Percentiles rank a stretch among this genome's conserved stretches.
Conservation (phyloP, 2,888 invertebrate species). For the Campopleginae sp. region DNA sequence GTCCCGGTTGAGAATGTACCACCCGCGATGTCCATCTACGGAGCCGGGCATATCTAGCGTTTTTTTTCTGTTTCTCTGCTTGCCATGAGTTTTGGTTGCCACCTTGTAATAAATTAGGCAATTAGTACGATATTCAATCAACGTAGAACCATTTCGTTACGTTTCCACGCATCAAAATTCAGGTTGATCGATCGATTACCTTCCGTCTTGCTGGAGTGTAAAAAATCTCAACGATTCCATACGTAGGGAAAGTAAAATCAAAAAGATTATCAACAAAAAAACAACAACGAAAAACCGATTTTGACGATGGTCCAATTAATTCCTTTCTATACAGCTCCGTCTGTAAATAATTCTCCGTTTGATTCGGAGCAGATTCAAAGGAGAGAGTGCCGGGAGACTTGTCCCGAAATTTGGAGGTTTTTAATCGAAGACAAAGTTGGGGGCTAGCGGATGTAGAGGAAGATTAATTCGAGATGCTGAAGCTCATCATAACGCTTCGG, state of each 20-base stretch:
- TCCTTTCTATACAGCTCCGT: neutral
- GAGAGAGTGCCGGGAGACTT: neutral
- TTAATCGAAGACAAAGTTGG: constrained; percentile 37
- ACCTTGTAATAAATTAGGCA: constrained; percentile 78
- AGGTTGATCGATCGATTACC: neutral
- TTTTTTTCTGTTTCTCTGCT: constrained; percentile 24
- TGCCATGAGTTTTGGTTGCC: constrained; percentile 37
- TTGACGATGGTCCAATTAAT: neutral
- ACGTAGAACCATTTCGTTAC: constrained; percentile 55
- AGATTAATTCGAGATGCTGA: constrained; percentile 71
- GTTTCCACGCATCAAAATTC: constrained; percentile 17
- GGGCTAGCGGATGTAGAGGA: constrained; percentile 60
- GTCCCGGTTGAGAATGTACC: constrained; percentile 50
- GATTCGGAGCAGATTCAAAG: neutral
- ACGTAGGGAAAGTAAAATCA: neutral
- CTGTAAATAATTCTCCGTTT: neutral
- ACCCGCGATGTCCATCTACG: constrained; percentile 51
- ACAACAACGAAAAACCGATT: neutral
- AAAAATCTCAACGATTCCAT: neutral
- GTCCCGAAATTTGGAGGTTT: neutral
- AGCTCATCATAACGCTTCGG: constrained; percentile 80
- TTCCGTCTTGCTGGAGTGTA: neutral
- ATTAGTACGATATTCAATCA: constrained; percentile 80
- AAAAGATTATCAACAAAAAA: neutral
- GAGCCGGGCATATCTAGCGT: neutral